Conservation (phyloP, 2,113 vertebrate species). For the Atherinomorus stipes region DNA sequence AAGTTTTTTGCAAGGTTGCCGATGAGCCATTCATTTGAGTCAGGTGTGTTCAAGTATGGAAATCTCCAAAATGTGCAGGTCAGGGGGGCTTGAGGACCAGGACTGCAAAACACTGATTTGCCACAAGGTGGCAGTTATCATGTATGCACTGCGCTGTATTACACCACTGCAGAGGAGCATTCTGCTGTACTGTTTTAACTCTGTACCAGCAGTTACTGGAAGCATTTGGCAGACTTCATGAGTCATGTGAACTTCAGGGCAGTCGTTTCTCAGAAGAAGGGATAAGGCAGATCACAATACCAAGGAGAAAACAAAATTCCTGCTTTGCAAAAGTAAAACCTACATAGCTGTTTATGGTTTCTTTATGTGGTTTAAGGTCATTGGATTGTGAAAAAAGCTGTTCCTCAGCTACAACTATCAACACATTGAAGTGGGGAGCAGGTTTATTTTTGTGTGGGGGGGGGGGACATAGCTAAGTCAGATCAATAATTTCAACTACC, state of each 20-base stretch:
- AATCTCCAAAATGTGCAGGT: too few relatives aligned
- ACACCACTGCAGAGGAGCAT: conserved; percentile 59
- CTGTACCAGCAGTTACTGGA: conserved; percentile 53
- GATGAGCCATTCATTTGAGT: too few relatives aligned
- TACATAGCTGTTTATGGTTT: not conserved
- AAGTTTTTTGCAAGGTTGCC: too few relatives aligned
- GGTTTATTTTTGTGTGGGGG: conserved; percentile 11
- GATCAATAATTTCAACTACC: conserved; percentile 5
- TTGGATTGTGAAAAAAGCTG: not conserved
- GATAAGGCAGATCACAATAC: conserved; percentile 6
- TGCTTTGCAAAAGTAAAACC: not conserved
- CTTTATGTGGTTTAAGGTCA: not conserved
- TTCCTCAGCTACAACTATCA: not conserved
- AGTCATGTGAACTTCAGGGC: conserved; percentile 10
- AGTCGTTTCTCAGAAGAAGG: not conserved
- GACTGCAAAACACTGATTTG: not conserved
- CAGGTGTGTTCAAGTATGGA: too few relatives aligned
- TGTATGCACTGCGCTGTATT: conserved; percentile 43
- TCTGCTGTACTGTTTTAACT: conserved; percentile 19
- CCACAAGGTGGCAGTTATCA: conserved; percentile 66
- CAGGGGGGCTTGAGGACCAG: too few relatives aligned
- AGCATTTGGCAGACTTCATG: conserved; percentile 41
- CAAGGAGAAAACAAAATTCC: not conserved
- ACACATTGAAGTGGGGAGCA: conserved; percentile 1
- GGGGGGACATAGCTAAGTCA: conserved; percentile 16